phyloP scores from a whole-genome alignment of 1,140 invertebrate species.

The Triops longicaudatus region DNA sequence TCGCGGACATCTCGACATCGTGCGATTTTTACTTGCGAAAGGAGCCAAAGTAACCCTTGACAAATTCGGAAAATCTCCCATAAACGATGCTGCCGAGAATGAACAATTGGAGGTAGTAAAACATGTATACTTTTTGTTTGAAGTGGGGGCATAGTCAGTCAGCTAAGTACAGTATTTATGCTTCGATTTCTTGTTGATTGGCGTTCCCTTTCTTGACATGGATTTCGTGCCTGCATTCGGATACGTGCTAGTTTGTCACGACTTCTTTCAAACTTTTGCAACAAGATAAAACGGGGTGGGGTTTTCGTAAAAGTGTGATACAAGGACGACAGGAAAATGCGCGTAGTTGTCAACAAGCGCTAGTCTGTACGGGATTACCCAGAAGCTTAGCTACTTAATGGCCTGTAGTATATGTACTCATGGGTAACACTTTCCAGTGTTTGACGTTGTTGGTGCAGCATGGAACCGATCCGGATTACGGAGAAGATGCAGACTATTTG shows the following conservation, averaged over 20 bases:
- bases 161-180: neutral
- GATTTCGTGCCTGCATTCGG: neutral
- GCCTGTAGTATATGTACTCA: neutral
- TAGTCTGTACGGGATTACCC: neutral
- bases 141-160: neutral
- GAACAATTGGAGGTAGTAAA: slow-evolving; percentile 68
- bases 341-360: neutral
- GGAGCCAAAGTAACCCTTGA: slow-evolving; percentile 66
- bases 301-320: slow-evolving; percentile 23
- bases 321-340: slow-evolving; percentile 9
- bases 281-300: slow-evolving; percentile 21
- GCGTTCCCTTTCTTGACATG: too few relatives aligned
- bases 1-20: slow-evolving; percentile 65
- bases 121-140: neutral
- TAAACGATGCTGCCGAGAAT: slow-evolving; percentile 81
- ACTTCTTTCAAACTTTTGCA: neutral
- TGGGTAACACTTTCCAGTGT: slow-evolving; percentile 47
- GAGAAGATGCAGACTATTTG: slow-evolving; percentile 35
- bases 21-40: slow-evolving; percentile 69
- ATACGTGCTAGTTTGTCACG: slow-evolving; percentile 15
- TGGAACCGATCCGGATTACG: slow-evolving; percentile 55
- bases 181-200: neutral
- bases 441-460: slow-evolving; percentile 65
- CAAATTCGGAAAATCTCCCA: slow-evolving; percentile 74
- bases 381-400: neutral